Conservation (phyloP, 2,113 vertebrate species). For the Tachysurus fulvidraco region DNA sequence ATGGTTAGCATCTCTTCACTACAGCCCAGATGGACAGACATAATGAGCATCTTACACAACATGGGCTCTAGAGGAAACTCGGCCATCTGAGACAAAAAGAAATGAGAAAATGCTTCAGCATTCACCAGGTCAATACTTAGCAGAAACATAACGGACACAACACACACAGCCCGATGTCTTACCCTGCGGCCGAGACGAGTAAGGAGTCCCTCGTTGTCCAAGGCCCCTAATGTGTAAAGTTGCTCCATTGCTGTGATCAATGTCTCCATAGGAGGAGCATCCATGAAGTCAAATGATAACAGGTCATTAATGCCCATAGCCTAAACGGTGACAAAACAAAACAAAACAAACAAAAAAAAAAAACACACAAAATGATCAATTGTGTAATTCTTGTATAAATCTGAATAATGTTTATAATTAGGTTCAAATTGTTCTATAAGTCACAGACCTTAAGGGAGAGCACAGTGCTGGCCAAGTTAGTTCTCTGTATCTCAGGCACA, state of each 20-base stretch:
- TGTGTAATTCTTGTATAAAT: no score
- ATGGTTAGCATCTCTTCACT: constrained; percentile 98
- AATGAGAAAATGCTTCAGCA: not conserved
- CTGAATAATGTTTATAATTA: not conserved
- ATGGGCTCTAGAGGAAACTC: constrained; percentile 98
- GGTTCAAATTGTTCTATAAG: not conserved
- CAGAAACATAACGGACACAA: not conserved
- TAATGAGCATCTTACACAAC: constrained; percentile 99
- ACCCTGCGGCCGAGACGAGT: constrained; percentile 93
- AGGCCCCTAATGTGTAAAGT: constrained; percentile 91
- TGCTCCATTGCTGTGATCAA: constrained; percentile 99
- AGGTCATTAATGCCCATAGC: constrained; percentile 99
- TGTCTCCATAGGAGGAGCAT: constrained; percentile 97
- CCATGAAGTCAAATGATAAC: constrained; percentile 98
- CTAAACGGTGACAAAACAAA: constrained; percentile 66
- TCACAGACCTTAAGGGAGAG: constrained; percentile 89
- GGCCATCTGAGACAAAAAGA: constrained; percentile 82
- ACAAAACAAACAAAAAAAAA: not conserved
- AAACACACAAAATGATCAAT: not conserved
- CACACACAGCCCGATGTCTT: constrained; percentile 43
- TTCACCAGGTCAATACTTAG: not conserved
- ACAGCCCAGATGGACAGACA: constrained; percentile 97
- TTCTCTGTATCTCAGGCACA: constrained; percentile 97
- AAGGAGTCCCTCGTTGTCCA: constrained; percentile 95
- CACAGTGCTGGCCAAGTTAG: constrained; percentile 94